Base-by-base conservation (phyloP, 2,113 vertebrate genomes). In the Perccottus glenii region DNA sequence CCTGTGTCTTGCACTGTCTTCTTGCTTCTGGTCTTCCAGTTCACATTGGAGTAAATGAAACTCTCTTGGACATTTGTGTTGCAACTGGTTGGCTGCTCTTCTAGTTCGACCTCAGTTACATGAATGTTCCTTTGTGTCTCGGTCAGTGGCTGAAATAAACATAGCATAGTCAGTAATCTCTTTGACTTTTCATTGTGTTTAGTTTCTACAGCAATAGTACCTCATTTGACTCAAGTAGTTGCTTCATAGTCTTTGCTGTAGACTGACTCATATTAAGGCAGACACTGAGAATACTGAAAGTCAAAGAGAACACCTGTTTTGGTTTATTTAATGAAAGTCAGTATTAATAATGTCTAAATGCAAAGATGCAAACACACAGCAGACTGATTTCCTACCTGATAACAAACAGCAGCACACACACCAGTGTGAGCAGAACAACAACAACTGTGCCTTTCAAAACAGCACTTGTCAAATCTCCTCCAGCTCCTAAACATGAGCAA, bases 321-420 rank as follows among this genome's bases (percentile, higher is more conserved):
- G 19, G 19, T 27, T 27, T 27, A 27, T 3, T 27, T 27, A 27
- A 27, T 27, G 19, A 27, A 27, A 27, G 19, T 27, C 19, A 27
- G 19, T 2, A 27, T 27, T 27, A 27, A 27, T 27, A 27, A 27
- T 27, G 19, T 27, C 19, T 27, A 27, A 27, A 27, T 27, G 19
- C 19, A 27, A 27, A 27, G 19, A 27, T 27, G 19, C 1, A 27
- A 27, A 27, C 19, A 27, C 19, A 27, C 19, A 27, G 1, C 19
- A 27, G 19, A 27, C 1, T 27, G 56, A 59, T n/a, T 6, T 14
- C 33, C 2, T 55, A 85, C 83, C 77, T 67, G 50, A 67, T 64
- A 9, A 70, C 32, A 36, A 45, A 55, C 9, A 78, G 38, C 33
- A 83, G 14, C 49, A 38, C 50, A 60, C 75, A 81, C 5, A 83